These are phyloP conservation scores for Bagarius yarrelli DNA, from an alignment of 2,113 vertebrate genomes.

Conservation along the genomic window DNA sequence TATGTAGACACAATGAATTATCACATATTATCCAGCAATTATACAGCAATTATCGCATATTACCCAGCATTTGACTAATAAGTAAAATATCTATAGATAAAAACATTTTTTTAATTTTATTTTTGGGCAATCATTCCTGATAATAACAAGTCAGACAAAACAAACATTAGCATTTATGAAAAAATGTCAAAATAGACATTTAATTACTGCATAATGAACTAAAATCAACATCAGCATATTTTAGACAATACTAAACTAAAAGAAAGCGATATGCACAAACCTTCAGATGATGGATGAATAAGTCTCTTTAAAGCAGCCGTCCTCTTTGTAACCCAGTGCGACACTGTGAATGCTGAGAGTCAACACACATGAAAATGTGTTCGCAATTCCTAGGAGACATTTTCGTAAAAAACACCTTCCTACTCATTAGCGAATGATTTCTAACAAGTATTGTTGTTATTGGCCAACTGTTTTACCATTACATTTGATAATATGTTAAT, in stretches of 20 bases:
- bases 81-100: background rate
- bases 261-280: conserved; percentile 55
- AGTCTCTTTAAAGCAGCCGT: conserved; percentile 1
- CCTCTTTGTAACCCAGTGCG: conserved; percentile 29
- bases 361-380: conserved; percentile 60
- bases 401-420: conserved; percentile 59
- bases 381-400: conserved; percentile 67
- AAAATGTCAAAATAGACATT: background rate
- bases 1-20: background rate
- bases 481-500: background rate
- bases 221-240: background rate
- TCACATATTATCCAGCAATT: background rate
- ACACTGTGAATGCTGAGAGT: conserved; percentile 58
- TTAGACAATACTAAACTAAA: background rate
- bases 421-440: conserved; percentile 68
- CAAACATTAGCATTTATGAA: background rate
- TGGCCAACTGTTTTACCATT: conserved; percentile 2
- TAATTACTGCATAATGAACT: background rate
- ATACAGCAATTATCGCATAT: background rate
- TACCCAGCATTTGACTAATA: background rate
- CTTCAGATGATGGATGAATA: conserved; percentile 26
- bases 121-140: background rate
- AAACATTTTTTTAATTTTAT: background rate
- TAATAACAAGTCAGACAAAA: background rate
- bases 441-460: conserved; percentile 26